These are phyloP conservation scores for Polydrusus tereticollis DNA, from an alignment of 2,888 invertebrate species.

Conservation along the genomic window DNA sequence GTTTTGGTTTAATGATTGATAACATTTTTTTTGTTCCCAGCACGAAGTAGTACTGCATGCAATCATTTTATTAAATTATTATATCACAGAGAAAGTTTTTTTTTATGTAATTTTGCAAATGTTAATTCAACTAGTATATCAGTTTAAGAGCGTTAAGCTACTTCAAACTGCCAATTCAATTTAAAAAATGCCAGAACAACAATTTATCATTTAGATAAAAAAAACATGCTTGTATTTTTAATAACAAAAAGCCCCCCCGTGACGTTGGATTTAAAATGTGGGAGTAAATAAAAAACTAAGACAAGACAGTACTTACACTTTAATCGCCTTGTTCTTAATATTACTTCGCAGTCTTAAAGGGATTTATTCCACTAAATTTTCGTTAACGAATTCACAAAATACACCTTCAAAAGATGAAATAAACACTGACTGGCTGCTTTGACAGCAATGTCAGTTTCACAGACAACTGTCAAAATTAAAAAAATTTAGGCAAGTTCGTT, in stretches of 20 bases:
- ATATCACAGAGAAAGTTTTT: slow-evolving; percentile 31
- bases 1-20: neutral
- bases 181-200: neutral
- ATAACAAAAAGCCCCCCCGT: slow-evolving; percentile 4
- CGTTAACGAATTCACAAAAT: slow-evolving; percentile 14
- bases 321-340: neutral
- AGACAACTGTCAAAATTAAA: slow-evolving; percentile 9
- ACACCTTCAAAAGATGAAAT: slow-evolving; percentile 15
- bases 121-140: neutral
- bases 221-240: slow-evolving; percentile 5
- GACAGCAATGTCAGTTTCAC: slow-evolving; percentile 9
- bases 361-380: slow-evolving; percentile 7
- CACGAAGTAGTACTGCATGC: neutral
- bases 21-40: neutral
- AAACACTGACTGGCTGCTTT: slow-evolving; percentile 17
- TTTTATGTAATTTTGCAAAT: slow-evolving; percentile 19
- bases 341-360: neutral
- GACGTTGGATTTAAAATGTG: neutral
- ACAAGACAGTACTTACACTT: neutral
- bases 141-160: neutral
- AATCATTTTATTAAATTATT: neutral
- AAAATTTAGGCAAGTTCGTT: too few species aligned
- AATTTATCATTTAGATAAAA: neutral
- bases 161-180: neutral
- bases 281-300: neutral